A percentile compares a stretch with the other conserved stretches of the same genome.
Conservation (phyloP, 2,888 invertebrate species). For the Conomelus anceps region DNA sequence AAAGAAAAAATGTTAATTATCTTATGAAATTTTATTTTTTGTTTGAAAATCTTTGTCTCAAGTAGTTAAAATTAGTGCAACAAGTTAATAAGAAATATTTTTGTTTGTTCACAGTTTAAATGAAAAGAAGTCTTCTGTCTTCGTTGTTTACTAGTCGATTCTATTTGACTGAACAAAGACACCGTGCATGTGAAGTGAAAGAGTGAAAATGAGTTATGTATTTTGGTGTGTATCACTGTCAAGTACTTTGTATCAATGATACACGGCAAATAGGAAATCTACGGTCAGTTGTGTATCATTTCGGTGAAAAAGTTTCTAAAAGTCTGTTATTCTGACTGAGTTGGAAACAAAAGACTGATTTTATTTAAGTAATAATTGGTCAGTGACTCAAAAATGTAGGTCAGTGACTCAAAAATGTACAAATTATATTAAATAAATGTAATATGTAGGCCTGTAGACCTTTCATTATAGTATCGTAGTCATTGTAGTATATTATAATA, state of each 20-base stretch:
- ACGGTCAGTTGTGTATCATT: not conserved
- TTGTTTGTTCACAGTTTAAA: constrained; percentile 5
- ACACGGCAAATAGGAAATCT: too few species aligned
- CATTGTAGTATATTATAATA: not conserved
- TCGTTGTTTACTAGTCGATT: not conserved
- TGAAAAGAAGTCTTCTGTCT: not conserved
- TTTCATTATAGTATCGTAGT: too few species aligned
- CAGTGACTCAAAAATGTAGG: not conserved
- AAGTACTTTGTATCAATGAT: too few species aligned
- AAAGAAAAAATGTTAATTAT: too few species aligned
- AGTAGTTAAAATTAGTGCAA: too few species aligned
- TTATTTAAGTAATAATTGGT: not conserved
- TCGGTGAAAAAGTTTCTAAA: not conserved
- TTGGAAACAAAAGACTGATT: not conserved
- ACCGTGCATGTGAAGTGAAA: not conserved
- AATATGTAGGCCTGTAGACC: not conserved
- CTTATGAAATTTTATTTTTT: too few species aligned
- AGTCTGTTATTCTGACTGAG: not conserved
- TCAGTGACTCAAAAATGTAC: not conserved
- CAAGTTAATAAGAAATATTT: not conserved
- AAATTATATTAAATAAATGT: not conserved
- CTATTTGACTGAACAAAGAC: not conserved
- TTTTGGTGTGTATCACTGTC: not conserved
- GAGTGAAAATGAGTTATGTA: too few species aligned
- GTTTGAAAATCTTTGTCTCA: too few species aligned